phyloP scores from a whole-genome alignment of 2,888 invertebrate species.

The Ormyrus thymus region DNA sequence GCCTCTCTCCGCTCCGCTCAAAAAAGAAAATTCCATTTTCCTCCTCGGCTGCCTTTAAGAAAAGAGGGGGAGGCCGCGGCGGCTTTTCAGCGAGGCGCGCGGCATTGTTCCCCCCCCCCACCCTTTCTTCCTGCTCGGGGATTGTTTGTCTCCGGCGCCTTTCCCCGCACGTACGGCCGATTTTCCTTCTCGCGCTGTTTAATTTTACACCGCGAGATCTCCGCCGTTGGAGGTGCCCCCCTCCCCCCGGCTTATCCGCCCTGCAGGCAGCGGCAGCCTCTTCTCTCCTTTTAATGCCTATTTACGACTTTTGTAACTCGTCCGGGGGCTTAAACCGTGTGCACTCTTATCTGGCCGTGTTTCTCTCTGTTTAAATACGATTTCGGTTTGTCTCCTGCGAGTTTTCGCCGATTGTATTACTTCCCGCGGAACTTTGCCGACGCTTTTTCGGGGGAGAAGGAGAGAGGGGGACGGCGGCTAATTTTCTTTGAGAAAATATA shows the following conservation, averaged over 20 bases:
- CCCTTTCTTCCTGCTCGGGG: background rate
- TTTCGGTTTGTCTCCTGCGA: conserved; percentile 27
- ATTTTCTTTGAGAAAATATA: too few relatives aligned
- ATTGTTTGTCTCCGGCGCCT: conserved; percentile 3
- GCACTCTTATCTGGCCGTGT: conserved; percentile 29
- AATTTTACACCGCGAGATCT: conserved; percentile 35
- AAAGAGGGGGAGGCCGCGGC: background rate
- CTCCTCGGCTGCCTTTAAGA: background rate
- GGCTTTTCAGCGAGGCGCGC: background rate
- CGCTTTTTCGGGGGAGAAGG: too few relatives aligned
- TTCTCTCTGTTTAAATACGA: conserved; percentile 22
- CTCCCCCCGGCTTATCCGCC: conserved; percentile 25
- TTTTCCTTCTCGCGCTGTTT: conserved; percentile 37
- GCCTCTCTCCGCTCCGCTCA: background rate
- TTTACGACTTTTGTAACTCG: conserved; percentile 52
- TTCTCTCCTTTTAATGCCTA: conserved; percentile 50
- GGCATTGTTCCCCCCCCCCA: conserved; percentile 10
- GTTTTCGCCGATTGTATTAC: background rate
- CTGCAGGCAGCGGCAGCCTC: background rate
- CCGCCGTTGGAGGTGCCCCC: too few relatives aligned
- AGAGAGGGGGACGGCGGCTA: too few relatives aligned
- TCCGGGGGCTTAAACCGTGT: conserved; percentile 20
- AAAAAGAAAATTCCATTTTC: conserved; percentile 28
- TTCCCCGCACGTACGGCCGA: conserved; percentile 1
- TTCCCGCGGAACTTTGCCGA: background rate